Base-by-base conservation (phyloP, 92 coral and sea anemone genomes). In the Porites cylindrica region DNA sequence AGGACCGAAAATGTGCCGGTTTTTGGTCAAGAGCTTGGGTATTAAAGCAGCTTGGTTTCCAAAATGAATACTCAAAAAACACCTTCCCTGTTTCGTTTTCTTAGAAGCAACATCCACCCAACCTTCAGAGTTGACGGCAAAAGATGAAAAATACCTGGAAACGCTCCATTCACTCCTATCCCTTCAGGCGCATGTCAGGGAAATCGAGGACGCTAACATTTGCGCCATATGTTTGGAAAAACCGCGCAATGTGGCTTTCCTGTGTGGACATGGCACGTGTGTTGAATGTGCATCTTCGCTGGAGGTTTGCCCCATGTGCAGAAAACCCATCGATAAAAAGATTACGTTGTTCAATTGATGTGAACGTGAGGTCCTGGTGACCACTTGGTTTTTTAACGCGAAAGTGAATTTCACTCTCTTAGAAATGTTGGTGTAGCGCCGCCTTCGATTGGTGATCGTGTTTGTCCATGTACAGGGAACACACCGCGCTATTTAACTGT, bases 191-290 rank as follows among this genome's bases (percentile, higher is more conserved):
- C 91, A 90, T 51, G 91, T 94, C 51, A 91, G 93, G 14, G 98
- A 94, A 85, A 87, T 94, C 63, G 98, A 94, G 47, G 98, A 93
- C n/a, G 96, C 91, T 2, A 94, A 87, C 23, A 86, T 85, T 68
- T 94, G 98, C 47, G 86, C 94, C 38, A 94, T 94, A 12, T 94
- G 98, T 74, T 86, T 94, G 52, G 98, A 94, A 56, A 94, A 88
- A 84, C 77, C 80, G 54, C 94, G 98, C 51, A 90, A 90, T 59
- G 82, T 90, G 51, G 98, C 91, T 6, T 94, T 94, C 77, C 76
- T 94, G 78, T 94, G 98, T 50, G 98, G 98, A 3, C 98, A 94
- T 29, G 93, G 98, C 24, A 94, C 98, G 1, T 94, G 98, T 65
- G 78, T 65, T 6, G 76, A 76, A 8, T 94, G 98, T 64, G 88